phyloP scores from a whole-genome alignment of 2,797 vertebrate genomes.

The Spinibarbus caldwelli region DNA sequence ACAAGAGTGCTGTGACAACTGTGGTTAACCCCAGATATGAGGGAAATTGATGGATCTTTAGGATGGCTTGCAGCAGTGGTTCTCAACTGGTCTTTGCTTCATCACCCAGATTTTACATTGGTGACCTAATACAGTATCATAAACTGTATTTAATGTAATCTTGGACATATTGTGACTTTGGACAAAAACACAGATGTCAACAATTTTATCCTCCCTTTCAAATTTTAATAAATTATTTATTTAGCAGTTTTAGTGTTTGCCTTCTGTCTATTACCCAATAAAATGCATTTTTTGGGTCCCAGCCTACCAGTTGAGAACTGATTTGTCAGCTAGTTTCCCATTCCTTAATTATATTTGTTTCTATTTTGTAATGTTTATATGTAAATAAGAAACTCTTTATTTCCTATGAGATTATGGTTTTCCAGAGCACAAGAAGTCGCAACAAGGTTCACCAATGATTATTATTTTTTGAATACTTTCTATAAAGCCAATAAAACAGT shows the following conservation, averaged over 20 bases:
- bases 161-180: background rate
- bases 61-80: background rate
- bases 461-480: constrained; percentile 9
- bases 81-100: background rate
- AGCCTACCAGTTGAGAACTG: background rate
- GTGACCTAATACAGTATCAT: constrained; percentile 2
- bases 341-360: background rate
- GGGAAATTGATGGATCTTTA: constrained; percentile 86
- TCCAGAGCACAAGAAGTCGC: background rate
- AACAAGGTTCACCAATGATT: background rate
- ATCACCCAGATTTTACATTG: background rate
- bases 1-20: constrained; percentile 97
- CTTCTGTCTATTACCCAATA: background rate
- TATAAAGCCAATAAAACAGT: constrained; percentile 18
- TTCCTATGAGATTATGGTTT: background rate
- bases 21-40: constrained; percentile 98
- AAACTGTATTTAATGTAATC: background rate
- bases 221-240: background rate
- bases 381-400: constrained; percentile 13
- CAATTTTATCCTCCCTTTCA: background rate
- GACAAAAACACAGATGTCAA: background rate
- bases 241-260: background rate
- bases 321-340: background rate
- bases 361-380: background rate
- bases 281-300: background rate